These are phyloP conservation scores for Theretra japonica DNA, from an alignment of 2,888 invertebrate genomes.

Conservation along the genomic window DNA sequence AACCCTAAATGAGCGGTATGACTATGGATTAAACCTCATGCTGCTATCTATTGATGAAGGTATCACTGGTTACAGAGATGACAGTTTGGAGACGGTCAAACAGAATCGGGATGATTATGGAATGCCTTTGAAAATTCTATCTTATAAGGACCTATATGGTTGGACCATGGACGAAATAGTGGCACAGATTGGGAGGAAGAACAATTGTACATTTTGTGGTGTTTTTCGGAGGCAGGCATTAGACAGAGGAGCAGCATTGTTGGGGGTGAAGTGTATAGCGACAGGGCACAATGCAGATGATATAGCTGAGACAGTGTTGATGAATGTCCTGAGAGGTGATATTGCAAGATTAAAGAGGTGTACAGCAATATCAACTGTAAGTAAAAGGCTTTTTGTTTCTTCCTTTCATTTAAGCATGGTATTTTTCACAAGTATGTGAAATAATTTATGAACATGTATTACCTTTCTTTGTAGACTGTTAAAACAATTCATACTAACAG, in stretches of 20 bases:
- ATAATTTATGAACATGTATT: conserved; percentile 31
- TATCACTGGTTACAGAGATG: conserved; percentile 97
- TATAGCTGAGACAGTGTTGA: conserved; percentile 98
- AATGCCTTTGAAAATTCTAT: conserved; percentile 96
- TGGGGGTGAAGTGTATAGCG: conserved; percentile 96
- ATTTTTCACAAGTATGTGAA: not conserved
- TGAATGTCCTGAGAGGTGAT: conserved; percentile 99
- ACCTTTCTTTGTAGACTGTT: too few relatives aligned
- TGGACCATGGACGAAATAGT: conserved; percentile 99
- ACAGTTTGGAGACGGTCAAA: conserved; percentile 98
- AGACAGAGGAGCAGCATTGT: conserved; percentile 95
- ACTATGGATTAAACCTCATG: conserved; percentile 95
- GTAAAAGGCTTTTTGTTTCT: conserved; percentile 38
- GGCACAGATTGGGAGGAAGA: conserved; percentile 91
- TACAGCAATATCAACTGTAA: conserved; percentile 94
- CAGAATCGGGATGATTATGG: conserved; percentile 96
- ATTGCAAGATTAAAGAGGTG: conserved; percentile 96
- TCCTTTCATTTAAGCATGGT: too few relatives aligned
- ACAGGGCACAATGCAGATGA: conserved; percentile 99
- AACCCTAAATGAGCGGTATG: conserved; percentile 93
- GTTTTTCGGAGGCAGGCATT: conserved; percentile 98
- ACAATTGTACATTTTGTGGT: conserved; percentile 98
- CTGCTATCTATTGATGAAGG: conserved; percentile 99
- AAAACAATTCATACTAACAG: too few relatives aligned
- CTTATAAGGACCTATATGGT: conserved; percentile 98